Evolutionary conservation across 2,797 vertebrate genomes (phyloP).

Genomic region (Sebastes ruberrimus): DNA sequence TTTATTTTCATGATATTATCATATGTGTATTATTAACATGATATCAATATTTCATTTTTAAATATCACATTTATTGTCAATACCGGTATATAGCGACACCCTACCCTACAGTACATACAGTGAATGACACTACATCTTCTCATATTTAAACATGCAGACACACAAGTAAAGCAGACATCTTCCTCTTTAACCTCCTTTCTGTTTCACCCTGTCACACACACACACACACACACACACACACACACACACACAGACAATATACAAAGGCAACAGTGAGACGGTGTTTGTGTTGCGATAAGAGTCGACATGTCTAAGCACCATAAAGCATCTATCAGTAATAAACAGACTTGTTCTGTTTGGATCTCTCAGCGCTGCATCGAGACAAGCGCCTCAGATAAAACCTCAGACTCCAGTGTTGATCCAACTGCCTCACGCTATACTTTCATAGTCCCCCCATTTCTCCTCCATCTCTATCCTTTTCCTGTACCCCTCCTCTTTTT

Average conservation of each 20-base stretch:
- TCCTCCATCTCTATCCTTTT: not conserved
- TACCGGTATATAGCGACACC: too few relatives aligned
- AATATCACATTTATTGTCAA: too few relatives aligned
- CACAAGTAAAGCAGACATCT: not conserved
- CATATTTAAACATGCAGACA: not conserved
- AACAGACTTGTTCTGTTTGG: constrained; percentile 36
- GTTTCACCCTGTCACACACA: not conserved
- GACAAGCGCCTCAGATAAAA: constrained; percentile 34
- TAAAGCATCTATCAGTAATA: constrained; percentile 41
- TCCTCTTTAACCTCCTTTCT: not conserved
- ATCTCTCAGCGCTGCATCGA: constrained; percentile 34
- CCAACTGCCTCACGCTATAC: constrained; percentile 8
- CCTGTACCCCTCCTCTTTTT: not conserved
- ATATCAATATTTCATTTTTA: too few relatives aligned
- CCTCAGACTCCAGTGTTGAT: constrained; percentile 28
- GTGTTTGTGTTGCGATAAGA: constrained; percentile 45
- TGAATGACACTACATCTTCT: not conserved
- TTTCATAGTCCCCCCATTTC: not conserved
- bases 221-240: not conserved
- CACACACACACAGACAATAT: not conserved
- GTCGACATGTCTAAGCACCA: constrained; percentile 1
- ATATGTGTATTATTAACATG: too few relatives aligned
- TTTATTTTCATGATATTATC: too few relatives aligned
- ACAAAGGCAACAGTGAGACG: not conserved
- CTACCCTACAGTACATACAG: not conserved